Evolutionary conservation across 2,113 vertebrate genomes (phyloP).

Genomic region (Donacobius atricapilla): DNA sequence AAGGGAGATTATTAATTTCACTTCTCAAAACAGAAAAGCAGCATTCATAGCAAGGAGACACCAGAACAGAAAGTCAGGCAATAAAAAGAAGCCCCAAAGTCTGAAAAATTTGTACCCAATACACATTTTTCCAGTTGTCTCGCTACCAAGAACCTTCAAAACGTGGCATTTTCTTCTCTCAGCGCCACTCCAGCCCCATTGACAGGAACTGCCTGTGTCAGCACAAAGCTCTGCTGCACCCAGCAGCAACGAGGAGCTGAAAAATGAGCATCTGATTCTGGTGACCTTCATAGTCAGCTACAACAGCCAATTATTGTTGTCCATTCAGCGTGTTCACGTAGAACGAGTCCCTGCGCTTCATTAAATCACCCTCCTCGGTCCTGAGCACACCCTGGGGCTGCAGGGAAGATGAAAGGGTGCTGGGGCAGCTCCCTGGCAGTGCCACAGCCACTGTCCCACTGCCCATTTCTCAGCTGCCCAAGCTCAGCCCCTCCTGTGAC

Average conservation of each 20-base stretch:
- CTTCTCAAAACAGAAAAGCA: background rate
- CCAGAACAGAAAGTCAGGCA: background rate
- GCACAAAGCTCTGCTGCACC: background rate
- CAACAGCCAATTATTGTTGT: background rate
- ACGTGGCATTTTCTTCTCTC: background rate
- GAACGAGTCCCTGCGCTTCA: background rate
- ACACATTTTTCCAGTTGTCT: background rate
- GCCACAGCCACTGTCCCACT: background rate
- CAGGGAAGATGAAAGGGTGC: background rate
- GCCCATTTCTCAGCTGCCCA: background rate
- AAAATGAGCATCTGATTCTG: constrained; percentile 13
- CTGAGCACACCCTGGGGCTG: background rate
- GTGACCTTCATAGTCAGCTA: background rate
- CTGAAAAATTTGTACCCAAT: background rate
- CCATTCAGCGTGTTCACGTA: background rate
- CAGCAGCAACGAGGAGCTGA: background rate
- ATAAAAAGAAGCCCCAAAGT: background rate
- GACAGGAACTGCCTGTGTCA: background rate
- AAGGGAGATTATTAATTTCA: background rate
- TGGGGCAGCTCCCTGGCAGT: background rate
- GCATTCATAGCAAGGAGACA: background rate
- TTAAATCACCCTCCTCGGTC: background rate
- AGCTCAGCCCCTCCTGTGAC: background rate
- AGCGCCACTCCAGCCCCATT: background rate
- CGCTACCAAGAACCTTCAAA: background rate